Base-by-base conservation (phyloP, 2,113 vertebrate genomes). In the Lepidothrix coronata region DNA sequence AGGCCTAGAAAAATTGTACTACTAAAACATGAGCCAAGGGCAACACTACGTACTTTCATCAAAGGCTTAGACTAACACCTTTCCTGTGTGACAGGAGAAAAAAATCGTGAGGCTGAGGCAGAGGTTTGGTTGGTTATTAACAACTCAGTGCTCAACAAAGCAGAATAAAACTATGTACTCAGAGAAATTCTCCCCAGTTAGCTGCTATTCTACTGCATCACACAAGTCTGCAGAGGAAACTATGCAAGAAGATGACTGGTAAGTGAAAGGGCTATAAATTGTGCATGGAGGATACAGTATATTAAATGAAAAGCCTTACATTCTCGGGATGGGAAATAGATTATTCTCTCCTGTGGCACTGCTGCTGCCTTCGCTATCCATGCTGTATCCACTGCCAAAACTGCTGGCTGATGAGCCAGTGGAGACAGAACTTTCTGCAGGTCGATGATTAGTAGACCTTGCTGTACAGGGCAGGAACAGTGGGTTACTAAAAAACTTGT, bases 251-350 rank as follows among this genome's bases (percentile, higher is more conserved):
- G 49, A 43, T 9, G 31, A 65, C 37, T 41, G 48, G 65, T 31
- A 83, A 76, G 12, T 67, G 33, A 71, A 93, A 85, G 14, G 22
- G 21, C 23, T 63, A 25, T 44, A 77, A 51, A 67, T 55, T 51
- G 48, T 58, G 43, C 25, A 65, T 1, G 2, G 61, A 92, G 19
- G 37, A 73, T 35, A 61, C 3, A 54, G 10, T 58, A 62, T 9
- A 85, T 87, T 81, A 93, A 94, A 41, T 30, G 63, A 91, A 93
- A 85, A 68, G 63, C 97, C 99, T 98, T 98, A 99, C 99, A 99
- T 99, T 97, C 98, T 98, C 75, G 99, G 99, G 58, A 99, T 98
- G 96, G 99, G 98, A 97, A 99, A 99, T 66, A 99, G 98, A 95
- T 98, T 99, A 88, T 98, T 99, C 88, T 99, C 99, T 91, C 98